Evolutionary conservation across 2,797 vertebrate species (phyloP).

Genomic region (Cheracebus regulus): DNA sequence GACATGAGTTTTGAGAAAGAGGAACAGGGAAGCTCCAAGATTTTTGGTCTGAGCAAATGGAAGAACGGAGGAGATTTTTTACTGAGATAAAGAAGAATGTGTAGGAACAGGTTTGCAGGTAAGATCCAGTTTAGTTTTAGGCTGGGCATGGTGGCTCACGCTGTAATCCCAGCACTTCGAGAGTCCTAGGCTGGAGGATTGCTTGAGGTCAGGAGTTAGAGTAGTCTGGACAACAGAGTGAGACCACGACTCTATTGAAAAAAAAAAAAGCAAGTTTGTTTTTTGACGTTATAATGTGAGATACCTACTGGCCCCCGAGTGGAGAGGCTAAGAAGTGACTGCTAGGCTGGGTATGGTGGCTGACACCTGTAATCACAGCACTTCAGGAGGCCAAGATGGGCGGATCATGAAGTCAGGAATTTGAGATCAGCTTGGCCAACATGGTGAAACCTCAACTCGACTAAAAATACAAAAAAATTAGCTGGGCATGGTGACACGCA

Average conservation of each 20-base stretch:
- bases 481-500: no score
- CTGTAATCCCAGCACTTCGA: background rate
- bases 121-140: background rate
- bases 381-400: no score
- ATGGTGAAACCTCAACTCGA: no score
- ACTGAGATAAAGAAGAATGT: background rate
- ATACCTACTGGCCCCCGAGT: fast-evolving
- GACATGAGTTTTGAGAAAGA: background rate
- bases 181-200: background rate
- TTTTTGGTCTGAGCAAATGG: background rate
- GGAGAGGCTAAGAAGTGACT: background rate
- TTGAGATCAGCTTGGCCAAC: no score
- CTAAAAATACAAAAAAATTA: no score
- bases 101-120: background rate
- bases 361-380: no score
- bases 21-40: background rate
- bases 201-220: background rate
- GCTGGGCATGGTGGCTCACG: background rate
- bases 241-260: background rate
- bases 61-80: background rate
- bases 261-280: background rate
- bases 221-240: background rate
- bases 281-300: background rate
- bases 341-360: no score
- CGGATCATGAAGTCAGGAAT: no score